Percentiles rank a stretch among this genome's conserved stretches.
These are phyloP conservation scores for Phalacrocorax carbo DNA, from an alignment of 2,113 vertebrate genomes.

Conservation along the genomic window DNA sequence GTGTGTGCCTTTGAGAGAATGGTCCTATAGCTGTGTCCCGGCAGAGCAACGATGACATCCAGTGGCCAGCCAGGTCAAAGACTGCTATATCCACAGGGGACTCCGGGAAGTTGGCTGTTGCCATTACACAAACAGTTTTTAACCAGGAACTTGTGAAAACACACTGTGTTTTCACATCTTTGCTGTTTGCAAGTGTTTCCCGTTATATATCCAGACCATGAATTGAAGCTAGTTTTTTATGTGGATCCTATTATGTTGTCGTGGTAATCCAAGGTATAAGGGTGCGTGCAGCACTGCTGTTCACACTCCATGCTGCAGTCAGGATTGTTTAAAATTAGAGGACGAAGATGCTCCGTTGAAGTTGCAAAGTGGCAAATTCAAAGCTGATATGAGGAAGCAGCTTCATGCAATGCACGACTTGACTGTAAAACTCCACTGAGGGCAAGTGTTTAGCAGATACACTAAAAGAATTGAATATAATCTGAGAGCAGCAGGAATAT, in stretches of 20 bases:
- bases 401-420: not conserved
- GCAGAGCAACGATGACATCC: constrained; percentile 47
- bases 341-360: not conserved
- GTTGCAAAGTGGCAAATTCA: not conserved
- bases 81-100: not conserved
- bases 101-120: not conserved
- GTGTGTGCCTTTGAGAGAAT: not conserved
- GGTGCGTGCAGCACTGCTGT: not conserved
- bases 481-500: not conserved
- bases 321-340: not conserved
- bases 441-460: not conserved
- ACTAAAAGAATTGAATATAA: not conserved
- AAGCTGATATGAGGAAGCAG: not conserved
- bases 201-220: not conserved
- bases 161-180: not conserved
- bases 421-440: not conserved
- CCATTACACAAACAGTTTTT: not conserved
- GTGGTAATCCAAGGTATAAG: not conserved
- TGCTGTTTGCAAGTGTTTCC: not conserved
- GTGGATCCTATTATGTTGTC: not conserved
- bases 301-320: not conserved
- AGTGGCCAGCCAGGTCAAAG: constrained; percentile 44
- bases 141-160: not conserved
- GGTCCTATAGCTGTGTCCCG: not conserved
- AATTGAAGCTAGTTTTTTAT: not conserved